Evolutionary conservation across 2,888 invertebrate genomes (phyloP), one percentile per base, ranked within the genome.

Genomic region (Meteorus colon): DNA sequence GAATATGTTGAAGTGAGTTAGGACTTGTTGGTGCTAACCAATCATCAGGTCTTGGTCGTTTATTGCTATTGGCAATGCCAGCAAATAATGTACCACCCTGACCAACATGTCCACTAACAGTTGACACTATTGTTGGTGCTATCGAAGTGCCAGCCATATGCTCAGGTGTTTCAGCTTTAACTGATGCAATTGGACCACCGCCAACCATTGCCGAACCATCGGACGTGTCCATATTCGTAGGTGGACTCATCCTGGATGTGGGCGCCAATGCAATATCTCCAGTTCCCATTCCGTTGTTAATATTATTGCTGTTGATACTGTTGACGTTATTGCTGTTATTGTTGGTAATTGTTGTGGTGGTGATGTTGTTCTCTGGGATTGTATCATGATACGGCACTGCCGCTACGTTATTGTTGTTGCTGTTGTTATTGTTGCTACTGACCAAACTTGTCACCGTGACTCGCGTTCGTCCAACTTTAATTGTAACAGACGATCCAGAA

Each of bases 1-100:
- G 91, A 88, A 87, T 90, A 87, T 83, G 91, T 90, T 83, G 84
- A n/a, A 88, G 88, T 6, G 89, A 88, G 69, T 85, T 88, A 12
- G 93, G 93, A 88, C 92, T 92, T 77, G 92, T 92, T 29, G 93
- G 92, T 74, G 93, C 91, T 80, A 93, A 89, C 94, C 94, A 94
- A 85, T 94, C 94, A 84, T 94, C 92, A 60, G 90, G 90, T 62
- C 93, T 90, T 71, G 92, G 90, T 75, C 92, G 89, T 82, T 93
- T 93, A 79, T 90, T 91, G 82, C 86, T 91, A 82, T 90, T 82
- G 41, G 86, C 84, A 70, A 89, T 89, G 16, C 91, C 88, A 86
- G 90, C 85, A 85, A 90, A 88, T 45, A 89, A 84, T 27, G 86
- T 84, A 80, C 88, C 80, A 78, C 85, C 84, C 73, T 81, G 82